Evolutionary conservation across 2,888 invertebrate genomes (phyloP).

Genomic region (Aphidius colemani): DNA sequence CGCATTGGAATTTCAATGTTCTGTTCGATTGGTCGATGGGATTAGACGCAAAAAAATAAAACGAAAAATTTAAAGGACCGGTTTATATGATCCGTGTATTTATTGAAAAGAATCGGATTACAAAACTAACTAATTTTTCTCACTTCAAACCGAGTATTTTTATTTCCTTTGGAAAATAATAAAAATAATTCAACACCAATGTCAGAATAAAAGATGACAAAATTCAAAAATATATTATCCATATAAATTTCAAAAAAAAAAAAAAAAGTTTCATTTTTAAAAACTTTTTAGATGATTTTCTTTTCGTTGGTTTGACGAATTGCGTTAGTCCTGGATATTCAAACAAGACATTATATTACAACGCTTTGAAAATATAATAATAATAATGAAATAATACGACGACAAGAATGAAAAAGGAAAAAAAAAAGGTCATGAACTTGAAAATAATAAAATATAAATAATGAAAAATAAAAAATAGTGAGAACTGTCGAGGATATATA

Average conservation of each 20-base stretch:
- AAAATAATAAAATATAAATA: constrained; percentile 34
- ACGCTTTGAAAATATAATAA: not conserved
- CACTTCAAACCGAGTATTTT: constrained; percentile 11
- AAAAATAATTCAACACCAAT: not conserved
- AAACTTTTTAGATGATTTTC: constrained; percentile 1
- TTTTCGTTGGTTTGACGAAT: constrained; percentile 10
- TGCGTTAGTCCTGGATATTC: constrained; percentile 13
- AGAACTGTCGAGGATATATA: constrained; percentile 28
- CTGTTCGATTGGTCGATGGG: constrained; percentile 17
- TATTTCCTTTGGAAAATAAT: too few species aligned
- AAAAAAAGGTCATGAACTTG: constrained; percentile 46
- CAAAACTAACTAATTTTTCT: constrained; percentile 25
- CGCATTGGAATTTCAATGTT: constrained; percentile 14
- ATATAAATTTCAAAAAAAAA: constrained; percentile 12
- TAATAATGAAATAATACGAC: constrained; percentile 15
- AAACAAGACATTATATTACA: constrained; percentile 4
- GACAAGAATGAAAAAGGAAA: constrained; percentile 28
- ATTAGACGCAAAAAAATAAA: constrained; percentile 6
- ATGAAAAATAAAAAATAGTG: constrained; percentile 33
- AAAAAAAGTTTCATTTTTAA: not conserved
- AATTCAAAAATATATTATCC: not conserved
- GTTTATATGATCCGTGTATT: constrained; percentile 28
- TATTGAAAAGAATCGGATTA: constrained; percentile 30
- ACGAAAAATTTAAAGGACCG: constrained; percentile 10
- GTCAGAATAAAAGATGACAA: not conserved